Evolutionary conservation across 1,140 invertebrate genomes (phyloP).

Genomic region (Brachionus rotundiformis): DNA sequence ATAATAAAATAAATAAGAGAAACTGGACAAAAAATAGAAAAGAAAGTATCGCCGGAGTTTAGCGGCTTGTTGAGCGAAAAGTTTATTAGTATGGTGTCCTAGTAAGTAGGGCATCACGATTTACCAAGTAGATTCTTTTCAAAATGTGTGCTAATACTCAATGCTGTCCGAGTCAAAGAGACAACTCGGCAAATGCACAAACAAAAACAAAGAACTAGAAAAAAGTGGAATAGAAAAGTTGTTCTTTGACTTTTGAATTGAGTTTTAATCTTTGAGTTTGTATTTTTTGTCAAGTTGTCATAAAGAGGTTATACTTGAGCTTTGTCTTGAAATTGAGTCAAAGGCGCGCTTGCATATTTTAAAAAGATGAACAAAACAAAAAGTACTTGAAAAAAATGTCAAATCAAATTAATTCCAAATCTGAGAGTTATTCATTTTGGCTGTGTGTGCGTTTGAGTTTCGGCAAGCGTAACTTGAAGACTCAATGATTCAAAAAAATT

Average conservation of each 20-base stretch:
- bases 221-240: neutral
- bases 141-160: too few species aligned
- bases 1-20: too few species aligned
- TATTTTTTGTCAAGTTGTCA: neutral
- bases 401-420: slow-evolving; percentile 32
- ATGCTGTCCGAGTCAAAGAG: too few species aligned
- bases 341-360: neutral
- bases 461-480: neutral
- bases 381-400: slow-evolving; percentile 7
- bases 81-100: neutral
- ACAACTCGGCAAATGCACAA: neutral
- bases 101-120: neutral
- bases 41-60: neutral
- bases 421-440: neutral
- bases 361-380: neutral
- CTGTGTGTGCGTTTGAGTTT: neutral
- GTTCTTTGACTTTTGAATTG: slow-evolving; percentile 5
- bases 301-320: neutral
- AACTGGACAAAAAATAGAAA: too few species aligned
- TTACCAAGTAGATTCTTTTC: neutral
- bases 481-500: slow-evolving; percentile 44
- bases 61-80: neutral
- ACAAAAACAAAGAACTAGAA: neutral
- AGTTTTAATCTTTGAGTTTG: slow-evolving; percentile 36
- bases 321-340: slow-evolving; percentile 26